These are phyloP conservation scores for Leptodactylus fuscus DNA, from an alignment of 2,113 vertebrate genomes.

Conservation along the genomic window DNA sequence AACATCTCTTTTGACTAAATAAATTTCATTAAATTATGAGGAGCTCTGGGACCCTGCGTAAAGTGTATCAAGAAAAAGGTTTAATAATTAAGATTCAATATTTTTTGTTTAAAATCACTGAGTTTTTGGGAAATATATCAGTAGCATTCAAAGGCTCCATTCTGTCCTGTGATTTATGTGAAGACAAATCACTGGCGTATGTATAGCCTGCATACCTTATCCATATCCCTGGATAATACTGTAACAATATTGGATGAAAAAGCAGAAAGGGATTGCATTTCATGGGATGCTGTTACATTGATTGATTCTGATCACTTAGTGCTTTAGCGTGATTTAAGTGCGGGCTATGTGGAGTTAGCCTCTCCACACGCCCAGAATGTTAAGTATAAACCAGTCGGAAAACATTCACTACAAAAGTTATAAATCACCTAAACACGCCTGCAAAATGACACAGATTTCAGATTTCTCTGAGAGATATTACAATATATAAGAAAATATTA, in stretches of 20 bases:
- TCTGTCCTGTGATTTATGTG: constrained; percentile 23
- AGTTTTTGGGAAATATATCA: background rate
- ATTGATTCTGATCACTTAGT: constrained; percentile 46
- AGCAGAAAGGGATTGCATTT: constrained; percentile 27
- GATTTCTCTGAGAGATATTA: background rate
- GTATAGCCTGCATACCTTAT: constrained; percentile 27
- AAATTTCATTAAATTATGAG: background rate
- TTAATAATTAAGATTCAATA: background rate
- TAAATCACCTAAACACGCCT: background rate
- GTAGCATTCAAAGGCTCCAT: background rate
- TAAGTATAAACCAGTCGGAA: background rate
- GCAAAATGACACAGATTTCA: background rate
- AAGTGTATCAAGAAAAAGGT: background rate
- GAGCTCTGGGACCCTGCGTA: background rate
- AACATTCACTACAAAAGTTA: background rate
- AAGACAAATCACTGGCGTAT: constrained; percentile 1
- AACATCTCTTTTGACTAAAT: too few relatives aligned
- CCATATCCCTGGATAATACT: constrained; percentile 18
- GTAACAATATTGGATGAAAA: constrained; percentile 39
- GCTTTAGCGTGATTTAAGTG: constrained; percentile 17
- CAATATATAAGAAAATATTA: background rate
- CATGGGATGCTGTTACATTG: constrained; percentile 41
- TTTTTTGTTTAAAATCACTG: background rate
- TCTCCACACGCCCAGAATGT: background rate
- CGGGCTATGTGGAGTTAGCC: background rate